These are phyloP conservation scores for Phorcus lineatus DNA, from an alignment of 2,888 invertebrate genomes.

Conservation along the genomic window DNA sequence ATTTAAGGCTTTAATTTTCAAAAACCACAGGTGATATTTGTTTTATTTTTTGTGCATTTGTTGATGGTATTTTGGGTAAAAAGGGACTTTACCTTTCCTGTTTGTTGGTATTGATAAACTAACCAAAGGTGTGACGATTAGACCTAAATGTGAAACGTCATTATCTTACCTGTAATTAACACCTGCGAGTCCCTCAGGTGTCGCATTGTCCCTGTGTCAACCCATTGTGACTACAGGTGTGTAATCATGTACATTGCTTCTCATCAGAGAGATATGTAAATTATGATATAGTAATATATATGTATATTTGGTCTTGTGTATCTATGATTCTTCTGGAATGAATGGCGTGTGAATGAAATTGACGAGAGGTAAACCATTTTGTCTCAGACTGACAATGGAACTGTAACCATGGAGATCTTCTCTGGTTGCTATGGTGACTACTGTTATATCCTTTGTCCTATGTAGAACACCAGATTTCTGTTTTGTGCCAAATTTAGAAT, in stretches of 20 bases:
- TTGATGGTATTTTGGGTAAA: constrained; percentile 19
- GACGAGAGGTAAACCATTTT: neutral
- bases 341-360: neutral
- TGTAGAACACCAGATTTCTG: constrained; percentile 3
- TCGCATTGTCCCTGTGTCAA: no score
- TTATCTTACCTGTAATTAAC: neutral
- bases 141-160: neutral
- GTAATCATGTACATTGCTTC: constrained; percentile 15
- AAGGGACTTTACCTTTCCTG: constrained; percentile 3
- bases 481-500: constrained; percentile 16
- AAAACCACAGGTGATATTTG: constrained; percentile 18
- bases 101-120: neutral
- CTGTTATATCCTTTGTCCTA: neutral
- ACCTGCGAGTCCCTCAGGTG: neutral
- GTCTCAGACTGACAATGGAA: neutral
- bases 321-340: neutral
- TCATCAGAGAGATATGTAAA: constrained; percentile 12
- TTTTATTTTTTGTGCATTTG: constrained; percentile 18
- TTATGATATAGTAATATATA: constrained; percentile 23
- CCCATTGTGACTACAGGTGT: neutral
- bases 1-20: constrained; percentile 24
- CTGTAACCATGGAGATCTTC: neutral
- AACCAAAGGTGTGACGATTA: neutral
- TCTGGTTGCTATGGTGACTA: neutral
- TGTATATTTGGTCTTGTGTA: neutral